Percentiles rank a stretch among this genome's conserved stretches.
Evolutionary conservation across 2,113 vertebrate species (phyloP).

Genomic region (Hemiscyllium ocellatum): DNA sequence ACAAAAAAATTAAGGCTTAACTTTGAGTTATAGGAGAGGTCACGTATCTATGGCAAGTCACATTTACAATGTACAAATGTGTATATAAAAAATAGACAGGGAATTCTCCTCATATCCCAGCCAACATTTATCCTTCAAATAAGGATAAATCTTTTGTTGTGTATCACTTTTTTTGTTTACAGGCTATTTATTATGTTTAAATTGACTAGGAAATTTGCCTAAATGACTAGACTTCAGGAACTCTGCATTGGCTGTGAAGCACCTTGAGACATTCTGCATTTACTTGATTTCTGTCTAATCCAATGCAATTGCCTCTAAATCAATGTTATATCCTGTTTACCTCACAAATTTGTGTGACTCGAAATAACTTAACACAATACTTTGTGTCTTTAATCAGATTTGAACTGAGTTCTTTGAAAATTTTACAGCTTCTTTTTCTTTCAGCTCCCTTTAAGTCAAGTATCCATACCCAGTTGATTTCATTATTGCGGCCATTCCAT

Average conservation of each 20-base stretch:
- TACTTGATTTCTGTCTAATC: neutral
- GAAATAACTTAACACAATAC: neutral
- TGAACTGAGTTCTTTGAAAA: neutral
- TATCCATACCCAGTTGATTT: neutral
- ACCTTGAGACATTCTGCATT: neutral
- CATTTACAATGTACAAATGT: no score
- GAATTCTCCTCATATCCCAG: no score
- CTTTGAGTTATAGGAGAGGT: no score
- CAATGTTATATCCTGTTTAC: neutral
- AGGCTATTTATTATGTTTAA: no score
- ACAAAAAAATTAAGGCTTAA: no score
- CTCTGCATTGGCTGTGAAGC: neutral
- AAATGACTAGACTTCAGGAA: neutral
- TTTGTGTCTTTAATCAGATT: neutral
- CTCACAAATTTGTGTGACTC: neutral
- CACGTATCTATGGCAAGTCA: no score
- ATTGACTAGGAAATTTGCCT: neutral
- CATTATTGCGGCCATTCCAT: no score
- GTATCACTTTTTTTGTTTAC: neutral
- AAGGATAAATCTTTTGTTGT: no score
- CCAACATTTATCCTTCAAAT: no score
- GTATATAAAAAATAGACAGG: no score
- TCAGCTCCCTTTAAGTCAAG: neutral
- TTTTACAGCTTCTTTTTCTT: neutral
- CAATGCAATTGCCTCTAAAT: neutral